Conservation (phyloP, 2,797 vertebrate genomes). For the Enteromius thamalakanensis region DNA sequence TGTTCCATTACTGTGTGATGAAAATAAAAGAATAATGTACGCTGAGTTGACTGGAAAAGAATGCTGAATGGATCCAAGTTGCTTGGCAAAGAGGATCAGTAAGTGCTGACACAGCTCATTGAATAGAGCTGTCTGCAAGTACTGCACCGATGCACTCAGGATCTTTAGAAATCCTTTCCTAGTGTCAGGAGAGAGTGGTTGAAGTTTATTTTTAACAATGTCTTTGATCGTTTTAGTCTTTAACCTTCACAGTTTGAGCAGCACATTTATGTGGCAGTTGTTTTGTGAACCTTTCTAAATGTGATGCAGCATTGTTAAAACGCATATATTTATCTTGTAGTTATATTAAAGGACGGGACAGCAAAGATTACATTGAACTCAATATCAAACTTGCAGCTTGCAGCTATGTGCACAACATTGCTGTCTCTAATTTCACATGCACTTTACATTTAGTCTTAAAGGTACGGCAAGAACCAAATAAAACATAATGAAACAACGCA, state of each 20-base stretch:
- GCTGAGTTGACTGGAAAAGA: conserved; percentile 16
- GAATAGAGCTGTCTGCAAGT: conserved; percentile 11
- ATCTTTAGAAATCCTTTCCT: conserved; percentile 11
- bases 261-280: background rate
- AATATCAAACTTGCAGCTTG: background rate
- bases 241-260: background rate
- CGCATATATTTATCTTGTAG: too few relatives aligned
- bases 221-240: background rate
- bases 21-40: conserved; percentile 20
- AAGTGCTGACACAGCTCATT: conserved; percentile 33
- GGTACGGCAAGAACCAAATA: background rate
- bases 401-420: too few relatives aligned
- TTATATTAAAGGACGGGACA: background rate
- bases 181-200: conserved; percentile 3
- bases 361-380: background rate
- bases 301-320: background rate
- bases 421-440: background rate
- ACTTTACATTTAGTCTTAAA: background rate
- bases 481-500: too few relatives aligned
- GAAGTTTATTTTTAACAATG: background rate
- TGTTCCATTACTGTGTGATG: conserved; percentile 48
- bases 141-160: conserved; percentile 26
- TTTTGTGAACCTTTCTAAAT: background rate
- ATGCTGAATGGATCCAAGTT: conserved; percentile 29
- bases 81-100: conserved; percentile 25